phyloP scores from a whole-genome alignment of 1,140 invertebrate species.

The Psix sp. region DNA sequence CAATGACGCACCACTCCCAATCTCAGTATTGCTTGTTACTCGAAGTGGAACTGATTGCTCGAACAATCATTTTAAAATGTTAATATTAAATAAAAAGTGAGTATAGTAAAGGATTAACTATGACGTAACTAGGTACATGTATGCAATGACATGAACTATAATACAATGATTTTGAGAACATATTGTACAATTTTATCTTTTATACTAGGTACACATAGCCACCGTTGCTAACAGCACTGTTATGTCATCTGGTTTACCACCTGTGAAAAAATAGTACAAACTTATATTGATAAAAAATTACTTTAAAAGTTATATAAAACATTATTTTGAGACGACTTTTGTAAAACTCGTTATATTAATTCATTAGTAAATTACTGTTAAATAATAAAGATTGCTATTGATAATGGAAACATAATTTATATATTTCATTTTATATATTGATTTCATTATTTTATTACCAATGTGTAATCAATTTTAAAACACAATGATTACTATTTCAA shows the following conservation, averaged over 20 bases:
- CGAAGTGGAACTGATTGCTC: constrained; percentile 44
- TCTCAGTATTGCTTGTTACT: constrained; percentile 21
- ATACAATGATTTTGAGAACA: constrained; percentile 73
- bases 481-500: no score
- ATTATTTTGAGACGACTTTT: neutral
- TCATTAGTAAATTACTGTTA: no score
- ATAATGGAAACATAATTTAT: no score
- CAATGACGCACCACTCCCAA: constrained; percentile 17
- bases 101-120: constrained; percentile 64
- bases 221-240: constrained; percentile 95
- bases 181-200: constrained; percentile 69
- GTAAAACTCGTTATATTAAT: no score
- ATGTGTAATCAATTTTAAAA: no score
- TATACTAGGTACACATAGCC: constrained; percentile 82
- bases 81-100: constrained; percentile 69
- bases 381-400: no score
- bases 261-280: constrained; percentile 76
- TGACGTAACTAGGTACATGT: constrained; percentile 69
- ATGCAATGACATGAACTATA: constrained; percentile 75
- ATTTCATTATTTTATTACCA: no score
- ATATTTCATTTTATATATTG: no score
- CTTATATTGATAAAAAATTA: no score
- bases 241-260: constrained; percentile 98
- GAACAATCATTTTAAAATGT: constrained; percentile 65
- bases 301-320: neutral